Evolutionary conservation across 2,888 invertebrate genomes (phyloP).

Genomic region (Drosophila borborema): DNA sequence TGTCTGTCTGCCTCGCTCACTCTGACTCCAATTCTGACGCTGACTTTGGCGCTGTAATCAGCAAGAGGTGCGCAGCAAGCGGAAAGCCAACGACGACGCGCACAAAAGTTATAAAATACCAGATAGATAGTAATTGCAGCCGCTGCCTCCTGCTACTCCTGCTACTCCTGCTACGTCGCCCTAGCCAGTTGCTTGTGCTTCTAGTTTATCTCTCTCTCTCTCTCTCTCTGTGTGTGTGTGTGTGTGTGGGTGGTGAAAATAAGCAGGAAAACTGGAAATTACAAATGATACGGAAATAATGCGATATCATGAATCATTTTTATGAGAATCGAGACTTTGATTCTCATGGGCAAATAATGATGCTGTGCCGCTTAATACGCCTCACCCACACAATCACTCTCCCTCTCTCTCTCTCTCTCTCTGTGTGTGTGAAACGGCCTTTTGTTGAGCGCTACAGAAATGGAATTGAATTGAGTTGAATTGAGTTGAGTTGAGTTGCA

Average conservation of each 20-base stretch:
- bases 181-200: not conserved
- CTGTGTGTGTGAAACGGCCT: constrained; percentile 14
- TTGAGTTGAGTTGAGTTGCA: constrained; percentile 37
- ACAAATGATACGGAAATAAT: constrained; percentile 80
- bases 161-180: not conserved
- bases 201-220: constrained; percentile 1
- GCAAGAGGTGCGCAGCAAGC: constrained; percentile 47
- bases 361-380: constrained; percentile 37
- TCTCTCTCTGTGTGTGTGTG: not conserved
- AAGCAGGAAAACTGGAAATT: constrained; percentile 81
- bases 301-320: constrained; percentile 81
- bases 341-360: constrained; percentile 72
- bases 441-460: constrained; percentile 29
- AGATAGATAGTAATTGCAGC: constrained; percentile 77
- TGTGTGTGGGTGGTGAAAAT: constrained; percentile 59
- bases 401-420: not conserved
- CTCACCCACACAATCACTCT: not conserved
- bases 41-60: constrained; percentile 58
- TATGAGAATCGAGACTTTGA: constrained; percentile 79
- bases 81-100: constrained; percentile 51
- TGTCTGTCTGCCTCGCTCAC: too few species aligned
- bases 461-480: constrained; percentile 34
- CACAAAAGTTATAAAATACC: constrained; percentile 79
- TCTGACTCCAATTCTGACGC: too few species aligned
- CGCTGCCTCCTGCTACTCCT: constrained; percentile 11